A percentile compares a stretch with the other conserved stretches of the same genome.
These are phyloP conservation scores for Morinoia aosen DNA, from an alignment of 2,888 invertebrate species.

Conservation along the genomic window DNA sequence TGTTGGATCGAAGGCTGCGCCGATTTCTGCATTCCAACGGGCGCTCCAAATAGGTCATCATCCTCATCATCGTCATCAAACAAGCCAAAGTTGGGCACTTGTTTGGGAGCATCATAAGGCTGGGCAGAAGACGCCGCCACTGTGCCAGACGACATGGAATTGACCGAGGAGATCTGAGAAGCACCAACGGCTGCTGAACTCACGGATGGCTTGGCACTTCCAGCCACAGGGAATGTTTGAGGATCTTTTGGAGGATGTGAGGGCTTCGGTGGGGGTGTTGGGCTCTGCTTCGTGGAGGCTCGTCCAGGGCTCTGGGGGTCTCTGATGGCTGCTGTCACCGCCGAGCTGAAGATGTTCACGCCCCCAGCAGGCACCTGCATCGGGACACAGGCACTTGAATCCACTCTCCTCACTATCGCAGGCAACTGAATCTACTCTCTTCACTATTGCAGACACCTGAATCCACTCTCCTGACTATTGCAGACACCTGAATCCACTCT, in stretches of 20 bases:
- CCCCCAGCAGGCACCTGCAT: slow-evolving; percentile 64
- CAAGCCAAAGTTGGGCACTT: slow-evolving; percentile 27
- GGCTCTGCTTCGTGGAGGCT: not conserved
- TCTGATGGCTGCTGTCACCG: slow-evolving; percentile 62
- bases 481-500: too few relatives aligned
- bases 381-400: not conserved
- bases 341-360: slow-evolving; percentile 63
- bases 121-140: not conserved
- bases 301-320: slow-evolving; percentile 46
- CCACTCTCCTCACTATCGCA: too few relatives aligned
- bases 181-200: not conserved
- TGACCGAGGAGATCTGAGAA: not conserved
- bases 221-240: too few relatives aligned
- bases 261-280: not conserved
- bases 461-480: too few relatives aligned
- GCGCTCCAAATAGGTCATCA: slow-evolving; percentile 61
- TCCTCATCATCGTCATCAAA: slow-evolving; percentile 63
- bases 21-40: not conserved
- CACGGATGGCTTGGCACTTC: not conserved
- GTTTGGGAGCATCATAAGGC: not conserved
- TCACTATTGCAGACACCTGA: too few relatives aligned
- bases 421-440: too few relatives aligned
- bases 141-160: not conserved
- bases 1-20: not conserved
- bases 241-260: not conserved